Conservation (phyloP, 1,140 invertebrate species). For the Aphelenchoides fujianensis region DNA sequence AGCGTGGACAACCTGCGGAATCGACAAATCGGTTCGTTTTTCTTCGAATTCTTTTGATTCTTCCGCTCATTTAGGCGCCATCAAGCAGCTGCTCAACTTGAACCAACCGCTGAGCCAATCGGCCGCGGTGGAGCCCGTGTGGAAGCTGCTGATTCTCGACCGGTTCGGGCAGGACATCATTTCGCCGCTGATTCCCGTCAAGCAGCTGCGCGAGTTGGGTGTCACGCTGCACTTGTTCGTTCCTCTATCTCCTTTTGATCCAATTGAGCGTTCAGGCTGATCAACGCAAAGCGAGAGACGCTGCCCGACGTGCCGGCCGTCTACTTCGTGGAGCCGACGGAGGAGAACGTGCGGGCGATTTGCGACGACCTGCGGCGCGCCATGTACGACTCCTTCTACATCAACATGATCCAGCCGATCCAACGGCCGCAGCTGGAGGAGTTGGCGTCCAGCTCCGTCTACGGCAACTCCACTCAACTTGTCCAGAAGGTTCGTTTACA, state of each 20-base stretch:
- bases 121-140: constrained; percentile 56
- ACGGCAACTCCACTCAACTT: constrained; percentile 73
- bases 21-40: constrained; percentile 19
- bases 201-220: constrained; percentile 89
- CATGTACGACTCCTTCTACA: constrained; percentile 88
- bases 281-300: constrained; percentile 84
- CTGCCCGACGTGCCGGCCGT: constrained; percentile 97
- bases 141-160: constrained; percentile 83
- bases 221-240: constrained; percentile 92
- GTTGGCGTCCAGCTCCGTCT: constrained; percentile 82
- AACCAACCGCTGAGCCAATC: constrained; percentile 54
- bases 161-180: constrained; percentile 94
- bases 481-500: constrained; percentile 76
- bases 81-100: constrained; percentile 59
- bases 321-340: constrained; percentile 95
- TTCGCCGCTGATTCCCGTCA: constrained; percentile 88
- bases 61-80: constrained; percentile 39
- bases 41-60: background rate
- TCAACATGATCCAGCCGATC: constrained; percentile 97
- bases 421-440: constrained; percentile 90
- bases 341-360: constrained; percentile 91
- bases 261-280: constrained; percentile 37
- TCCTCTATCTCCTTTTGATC: constrained; percentile 18
- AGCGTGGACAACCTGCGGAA: constrained; percentile 19
- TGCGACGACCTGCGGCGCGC: constrained; percentile 75